Conservation (phyloP, 2,888 invertebrate genomes). For the Drosophila picticornis region DNA sequence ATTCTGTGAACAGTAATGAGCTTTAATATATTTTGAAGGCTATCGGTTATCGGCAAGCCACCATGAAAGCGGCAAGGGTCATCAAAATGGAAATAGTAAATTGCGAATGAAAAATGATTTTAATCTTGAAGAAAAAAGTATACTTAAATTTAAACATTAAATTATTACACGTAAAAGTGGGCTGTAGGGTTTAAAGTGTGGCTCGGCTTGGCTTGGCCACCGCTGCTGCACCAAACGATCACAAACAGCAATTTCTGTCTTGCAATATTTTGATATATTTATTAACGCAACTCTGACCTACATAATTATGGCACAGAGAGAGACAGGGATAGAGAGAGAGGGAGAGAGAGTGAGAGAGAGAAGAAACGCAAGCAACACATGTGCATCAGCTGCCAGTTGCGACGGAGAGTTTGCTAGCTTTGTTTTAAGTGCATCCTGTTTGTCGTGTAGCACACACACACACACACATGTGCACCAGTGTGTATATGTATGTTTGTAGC, state of each 20-base stretch:
- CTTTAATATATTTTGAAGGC: no score
- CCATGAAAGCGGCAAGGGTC: no score
- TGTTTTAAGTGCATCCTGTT: conserved; percentile 25
- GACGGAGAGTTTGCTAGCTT: neutral
- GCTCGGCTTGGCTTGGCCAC: neutral
- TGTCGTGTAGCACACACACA: neutral
- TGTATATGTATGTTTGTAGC: neutral
- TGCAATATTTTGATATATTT: neutral
- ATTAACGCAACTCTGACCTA: conserved; percentile 30
- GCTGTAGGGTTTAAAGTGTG: neutral
- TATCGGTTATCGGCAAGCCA: no score
- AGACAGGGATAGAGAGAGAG: neutral
- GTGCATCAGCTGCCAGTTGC: conserved; percentile 17
- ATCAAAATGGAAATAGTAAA: neutral
- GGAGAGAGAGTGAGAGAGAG: neutral
- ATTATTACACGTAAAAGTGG: neutral
- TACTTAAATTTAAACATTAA: neutral
- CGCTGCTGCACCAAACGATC: neutral
- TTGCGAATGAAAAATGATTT: neutral
- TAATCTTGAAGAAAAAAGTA: neutral
- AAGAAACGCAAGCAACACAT: conserved; percentile 8
- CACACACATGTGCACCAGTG: no score
- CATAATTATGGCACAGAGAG: conserved; percentile 1
- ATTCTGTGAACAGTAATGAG: neutral
- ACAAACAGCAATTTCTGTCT: neutral